These are phyloP conservation scores for Boloria euphrosyne DNA, from an alignment of 2,888 invertebrate genomes.

Conservation along the genomic window DNA sequence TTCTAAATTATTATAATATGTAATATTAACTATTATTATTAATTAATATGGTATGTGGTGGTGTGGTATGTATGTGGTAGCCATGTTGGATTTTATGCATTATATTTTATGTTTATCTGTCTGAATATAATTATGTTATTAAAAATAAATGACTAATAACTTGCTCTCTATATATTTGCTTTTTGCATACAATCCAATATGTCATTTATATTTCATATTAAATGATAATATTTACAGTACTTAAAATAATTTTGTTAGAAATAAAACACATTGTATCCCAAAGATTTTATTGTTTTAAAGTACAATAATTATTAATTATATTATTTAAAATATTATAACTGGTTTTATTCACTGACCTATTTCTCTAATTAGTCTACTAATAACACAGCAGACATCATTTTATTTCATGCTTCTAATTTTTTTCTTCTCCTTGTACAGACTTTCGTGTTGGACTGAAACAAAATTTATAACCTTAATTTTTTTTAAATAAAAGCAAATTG, in stretches of 20 bases:
- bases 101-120: too few relatives aligned
- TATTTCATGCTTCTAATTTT: constrained; percentile 87
- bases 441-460: constrained; percentile 85
- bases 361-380: constrained; percentile 42
- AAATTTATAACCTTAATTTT: constrained; percentile 35
- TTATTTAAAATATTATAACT: constrained; percentile 51
- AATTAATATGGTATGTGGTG: too few relatives aligned
- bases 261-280: constrained; percentile 67
- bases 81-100: constrained; percentile 48
- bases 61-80: too few relatives aligned
- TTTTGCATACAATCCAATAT: constrained; percentile 12
- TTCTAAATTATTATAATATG: constrained; percentile 69
- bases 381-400: constrained; percentile 30
- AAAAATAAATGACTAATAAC: too few relatives aligned
- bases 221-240: constrained; percentile 39
- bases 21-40: background rate
- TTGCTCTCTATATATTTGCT: background rate
- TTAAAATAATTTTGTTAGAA: constrained; percentile 48
- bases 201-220: constrained; percentile 12
- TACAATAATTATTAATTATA: constrained; percentile 74
- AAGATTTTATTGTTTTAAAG: constrained; percentile 73
- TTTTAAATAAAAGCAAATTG: too few relatives aligned
- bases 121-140: too few relatives aligned
- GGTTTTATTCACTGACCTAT: constrained; percentile 49
- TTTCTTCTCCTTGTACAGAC: constrained; percentile 85